Conservation (phyloP, 2,888 invertebrate species). For the Cabera pusaria region DNA sequence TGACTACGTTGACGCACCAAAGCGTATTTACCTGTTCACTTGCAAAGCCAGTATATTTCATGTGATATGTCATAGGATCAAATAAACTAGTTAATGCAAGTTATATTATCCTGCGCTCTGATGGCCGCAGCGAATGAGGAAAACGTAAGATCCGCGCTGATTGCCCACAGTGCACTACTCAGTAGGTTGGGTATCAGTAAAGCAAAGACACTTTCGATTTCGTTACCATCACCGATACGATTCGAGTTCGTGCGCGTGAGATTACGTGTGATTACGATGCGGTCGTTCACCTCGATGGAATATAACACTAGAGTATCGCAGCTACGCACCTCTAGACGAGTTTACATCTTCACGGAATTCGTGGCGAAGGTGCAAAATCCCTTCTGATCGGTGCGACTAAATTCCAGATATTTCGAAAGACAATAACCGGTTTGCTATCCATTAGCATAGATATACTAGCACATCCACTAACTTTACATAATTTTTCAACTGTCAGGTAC, state of each 20-base stretch:
- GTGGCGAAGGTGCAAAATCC: constrained; percentile 21
- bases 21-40: no score
- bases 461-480: no score
- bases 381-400: constrained; percentile 8
- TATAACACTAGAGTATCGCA: constrained; percentile 15
- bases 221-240: constrained; percentile 56
- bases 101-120: constrained; percentile 20
- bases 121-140: constrained; percentile 27
- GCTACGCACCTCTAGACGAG: constrained; percentile 29
- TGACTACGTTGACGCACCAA: no score
- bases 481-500: no score
- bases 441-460: no score
- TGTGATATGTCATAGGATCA: no score
- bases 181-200: constrained; percentile 21
- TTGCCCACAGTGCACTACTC: constrained; percentile 12
- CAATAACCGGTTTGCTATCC: no score
- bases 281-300: constrained; percentile 57
- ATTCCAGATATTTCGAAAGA: no score
- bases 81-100: constrained; percentile 10
- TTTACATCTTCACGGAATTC: constrained; percentile 12
- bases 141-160: constrained; percentile 26
- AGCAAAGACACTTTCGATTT: constrained; percentile 69
- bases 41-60: no score
- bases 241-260: constrained; percentile 61
- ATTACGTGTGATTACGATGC: constrained; percentile 66